Evolutionary conservation across 2,113 vertebrate species (phyloP), one percentile per base, ranked within the genome.

Genomic region (Gobiocypris rarus): DNA sequence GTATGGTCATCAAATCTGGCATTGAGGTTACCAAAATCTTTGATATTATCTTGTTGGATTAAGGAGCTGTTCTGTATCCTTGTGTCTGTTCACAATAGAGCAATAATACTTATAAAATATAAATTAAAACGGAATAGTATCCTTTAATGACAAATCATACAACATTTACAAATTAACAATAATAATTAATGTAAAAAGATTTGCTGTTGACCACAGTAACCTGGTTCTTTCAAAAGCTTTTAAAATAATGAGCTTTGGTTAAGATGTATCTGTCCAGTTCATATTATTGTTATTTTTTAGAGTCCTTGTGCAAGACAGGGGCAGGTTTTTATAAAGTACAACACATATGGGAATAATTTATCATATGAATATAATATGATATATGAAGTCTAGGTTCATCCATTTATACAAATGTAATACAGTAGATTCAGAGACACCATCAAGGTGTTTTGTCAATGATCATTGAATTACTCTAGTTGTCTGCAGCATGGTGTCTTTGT

Each of bases 131-230:
- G 17, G 14, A 17, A n/a, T 43, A 2, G 10, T n/a, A 61, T 61
- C 26, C 5, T 54, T 54, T 19, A 54, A 54, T 54, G 17, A 19
- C 17, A 11, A 69, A 38, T 17, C 38, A 69, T 11, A 71, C 34
- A 69, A 38, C 19, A 71, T 71, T 45, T 45, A 45, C 69, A 45
- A 24, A 71, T 45, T 13, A 71, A 71, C 22, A 24, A 45, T 71
- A 24, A 43, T 71, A 74, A 28, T 28, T 17, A 52, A 31, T 52
- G 45, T 45, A 28, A 17, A 43, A 10, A 13, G 38, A 38, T 15
- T 34, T 65, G 34, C 34, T 71, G 34, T 71, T 71, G 34, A 24
- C 22, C 69, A 43, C 34, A 71, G 69, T 71, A 71, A 71, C 69
- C n/a, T 24, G 67, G 19, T 43, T 71, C 9, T 13, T 71, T 43